phyloP scores from a whole-genome alignment of 2,797 vertebrate genomes.

The Clarias platycephalus region DNA sequence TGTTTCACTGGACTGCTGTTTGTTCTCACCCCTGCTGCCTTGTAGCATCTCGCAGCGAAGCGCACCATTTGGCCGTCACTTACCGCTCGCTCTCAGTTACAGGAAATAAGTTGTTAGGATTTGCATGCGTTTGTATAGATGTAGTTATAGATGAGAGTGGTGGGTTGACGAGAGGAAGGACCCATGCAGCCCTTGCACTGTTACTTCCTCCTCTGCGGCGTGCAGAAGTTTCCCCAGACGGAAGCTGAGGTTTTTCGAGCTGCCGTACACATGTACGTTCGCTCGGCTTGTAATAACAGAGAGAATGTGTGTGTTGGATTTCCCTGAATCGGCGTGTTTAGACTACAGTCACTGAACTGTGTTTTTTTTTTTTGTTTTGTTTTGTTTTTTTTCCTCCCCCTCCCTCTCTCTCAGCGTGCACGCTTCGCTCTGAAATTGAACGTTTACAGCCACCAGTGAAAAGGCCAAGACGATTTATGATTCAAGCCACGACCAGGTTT shows the following conservation, averaged over 20 bases:
- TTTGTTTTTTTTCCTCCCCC: too few species aligned
- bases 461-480: not conserved
- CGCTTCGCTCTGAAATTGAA: not conserved
- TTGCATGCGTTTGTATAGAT: not conserved
- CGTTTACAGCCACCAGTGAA: not conserved
- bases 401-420: not conserved
- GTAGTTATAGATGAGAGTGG: not conserved
- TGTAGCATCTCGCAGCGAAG: slow-evolving; percentile 36
- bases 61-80: slow-evolving; percentile 34
- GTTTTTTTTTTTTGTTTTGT: too few species aligned
- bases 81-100: slow-evolving; percentile 28
- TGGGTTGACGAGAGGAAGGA: slow-evolving; percentile 9
- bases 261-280: not conserved
- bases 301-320: not conserved
- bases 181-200: not conserved
- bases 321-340: not conserved
- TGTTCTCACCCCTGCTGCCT: slow-evolving; percentile 21
- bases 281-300: not conserved
- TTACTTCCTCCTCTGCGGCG: slow-evolving; percentile 15
- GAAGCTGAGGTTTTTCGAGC: slow-evolving; percentile 41
- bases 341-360: not conserved
- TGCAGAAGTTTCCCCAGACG: slow-evolving; percentile 31
- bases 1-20: slow-evolving; percentile 27
- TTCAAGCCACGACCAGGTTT: slow-evolving; percentile 6
- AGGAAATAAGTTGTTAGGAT: slow-evolving; percentile 21